Conservation (phyloP, 2,113 vertebrate genomes). For the Malurus melanocephalus region DNA sequence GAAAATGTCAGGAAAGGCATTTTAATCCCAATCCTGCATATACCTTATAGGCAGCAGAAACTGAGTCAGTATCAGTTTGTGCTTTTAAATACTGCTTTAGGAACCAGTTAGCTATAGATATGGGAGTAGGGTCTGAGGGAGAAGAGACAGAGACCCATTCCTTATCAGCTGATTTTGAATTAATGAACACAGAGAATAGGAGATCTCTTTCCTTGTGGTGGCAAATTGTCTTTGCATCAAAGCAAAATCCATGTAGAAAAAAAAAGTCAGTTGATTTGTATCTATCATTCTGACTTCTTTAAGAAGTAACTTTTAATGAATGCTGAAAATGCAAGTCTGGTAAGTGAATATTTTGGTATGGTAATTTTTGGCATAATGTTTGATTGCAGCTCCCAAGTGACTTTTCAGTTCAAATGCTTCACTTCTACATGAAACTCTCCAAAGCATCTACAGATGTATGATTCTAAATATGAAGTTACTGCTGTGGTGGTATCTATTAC, state of each 20-base stretch:
- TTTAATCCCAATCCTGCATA: rapidly evolving
- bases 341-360: background rate
- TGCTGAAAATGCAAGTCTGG: background rate
- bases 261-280: background rate
- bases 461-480: background rate
- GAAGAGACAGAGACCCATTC: background rate
- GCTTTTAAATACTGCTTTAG: background rate
- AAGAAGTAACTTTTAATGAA: background rate
- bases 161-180: background rate
- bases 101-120: background rate
- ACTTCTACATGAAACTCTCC: background rate
- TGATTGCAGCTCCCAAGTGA: background rate
- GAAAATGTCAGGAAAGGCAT: background rate
- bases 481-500: background rate
- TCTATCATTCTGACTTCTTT: background rate
- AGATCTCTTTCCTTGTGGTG: background rate
- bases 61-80: background rate
- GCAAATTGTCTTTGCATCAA: background rate
- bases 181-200: background rate
- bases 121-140: background rate
- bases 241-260: background rate
- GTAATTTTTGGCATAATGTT: background rate
- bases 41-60: background rate
- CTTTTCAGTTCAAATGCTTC: background rate
- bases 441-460: background rate